Base-by-base conservation (phyloP, 2,797 vertebrate species). In the Amphiprion clarkii region DNA sequence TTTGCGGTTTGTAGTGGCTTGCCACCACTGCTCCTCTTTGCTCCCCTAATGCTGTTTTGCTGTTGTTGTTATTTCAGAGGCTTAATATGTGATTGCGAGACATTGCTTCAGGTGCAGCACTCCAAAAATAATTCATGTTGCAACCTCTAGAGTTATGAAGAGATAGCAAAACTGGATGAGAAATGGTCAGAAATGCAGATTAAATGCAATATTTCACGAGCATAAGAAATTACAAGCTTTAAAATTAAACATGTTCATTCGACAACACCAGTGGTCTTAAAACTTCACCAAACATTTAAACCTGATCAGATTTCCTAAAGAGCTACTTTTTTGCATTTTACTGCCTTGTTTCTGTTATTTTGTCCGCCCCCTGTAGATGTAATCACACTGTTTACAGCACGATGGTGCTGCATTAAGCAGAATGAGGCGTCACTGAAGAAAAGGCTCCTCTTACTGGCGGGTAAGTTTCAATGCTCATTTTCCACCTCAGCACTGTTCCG, bases 391-490 rank as follows among this genome's bases (percentile, higher is more conserved):
- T 60, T 54, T 23, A 67, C 66, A 61, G 42, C 21, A 62, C 12
- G 0, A 57, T 29, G 25, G 25, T 73, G 76, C 63, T 77, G 40
- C 23, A 69, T 65, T 21, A n/a, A 63, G 69, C 82, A 82, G 70
- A 88, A 82, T 0, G 33, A 3, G 21, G 72, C 62, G 0, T 92
- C 81, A 86, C 61, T 39, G 75, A 83, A 57, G 77, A 91, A 88
- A 89, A 79, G 23, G 59, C 77, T 88, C 72, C 17, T 85, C 85
- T 79, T 48, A 80, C 72, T 59, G 11, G 31, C 71, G 69, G 49
- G 78, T 90, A 84, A 77, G 68, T 86, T 71, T 88, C 68, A 89
- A 67, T 66, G 78, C 65, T 80, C 4, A 16, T 87, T 82, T 84
- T 90, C 73, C 69, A 69, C 74, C 67, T 91, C 73, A 36, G 81